phyloP scores from a whole-genome alignment of 1,140 invertebrate species.

The Zaprionus tsacasi region DNA sequence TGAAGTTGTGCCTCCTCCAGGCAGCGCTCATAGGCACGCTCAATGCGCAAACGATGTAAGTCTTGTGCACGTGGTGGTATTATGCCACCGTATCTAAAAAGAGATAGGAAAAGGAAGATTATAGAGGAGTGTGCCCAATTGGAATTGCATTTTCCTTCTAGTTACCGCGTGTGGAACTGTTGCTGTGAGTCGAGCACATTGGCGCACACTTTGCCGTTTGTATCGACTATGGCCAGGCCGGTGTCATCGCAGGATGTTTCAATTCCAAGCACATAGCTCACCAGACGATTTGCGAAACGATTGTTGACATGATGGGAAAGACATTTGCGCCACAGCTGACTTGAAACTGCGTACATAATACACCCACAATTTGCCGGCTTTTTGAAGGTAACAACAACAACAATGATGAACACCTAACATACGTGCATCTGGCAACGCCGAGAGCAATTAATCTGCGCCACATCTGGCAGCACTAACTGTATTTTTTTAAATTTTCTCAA shows the following conservation, averaged over 20 bases:
- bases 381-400: slow-evolving; percentile 17
- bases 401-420: background rate
- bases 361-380: slow-evolving; percentile 14
- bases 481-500: background rate
- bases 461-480: background rate
- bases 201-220: slow-evolving; percentile 90
- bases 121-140: background rate
- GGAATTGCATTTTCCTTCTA: background rate
- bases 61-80: slow-evolving; percentile 93
- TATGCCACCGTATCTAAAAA: slow-evolving; percentile 93
- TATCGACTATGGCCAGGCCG: slow-evolving; percentile 92
- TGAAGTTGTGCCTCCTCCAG: slow-evolving; percentile 87
- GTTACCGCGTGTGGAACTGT: slow-evolving; percentile 89
- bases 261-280: slow-evolving; percentile 89
- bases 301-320: background rate
- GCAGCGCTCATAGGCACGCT: slow-evolving; percentile 89
- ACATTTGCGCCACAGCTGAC: background rate
- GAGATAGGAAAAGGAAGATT: background rate
- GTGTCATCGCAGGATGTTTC: slow-evolving; percentile 99
- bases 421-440: slow-evolving; percentile 28
- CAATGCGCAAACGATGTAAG: slow-evolving; percentile 93
- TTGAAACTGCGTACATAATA: slow-evolving; percentile 34
- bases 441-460: background rate
- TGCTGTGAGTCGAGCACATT: slow-evolving; percentile 92
- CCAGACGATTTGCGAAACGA: slow-evolving; percentile 4